Evolutionary conservation across 1,140 invertebrate species (phyloP).

Genomic region (Octopus sinensis): DNA sequence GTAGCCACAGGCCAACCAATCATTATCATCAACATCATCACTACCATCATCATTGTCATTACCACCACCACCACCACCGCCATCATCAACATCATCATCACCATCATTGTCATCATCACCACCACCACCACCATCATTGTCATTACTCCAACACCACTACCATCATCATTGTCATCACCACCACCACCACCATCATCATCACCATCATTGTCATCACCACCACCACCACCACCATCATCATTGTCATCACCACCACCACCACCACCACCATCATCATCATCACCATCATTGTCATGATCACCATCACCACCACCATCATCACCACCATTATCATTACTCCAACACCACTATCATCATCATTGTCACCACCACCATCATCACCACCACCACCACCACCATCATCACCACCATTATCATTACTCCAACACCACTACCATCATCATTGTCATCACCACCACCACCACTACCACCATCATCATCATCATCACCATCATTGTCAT

Average conservation of each 20-base stretch:
- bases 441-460: too few species aligned
- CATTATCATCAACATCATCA: background rate
- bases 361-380: constrained; percentile 29
- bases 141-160: constrained; percentile 1
- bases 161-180: constrained; percentile 18
- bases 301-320: too few species aligned
- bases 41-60: constrained; percentile 20
- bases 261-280: constrained; percentile 28
- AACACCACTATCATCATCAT: too few species aligned
- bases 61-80: constrained; percentile 21
- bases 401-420: too few species aligned
- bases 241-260: constrained; percentile 25
- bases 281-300: too few species aligned
- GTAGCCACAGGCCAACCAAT: background rate
- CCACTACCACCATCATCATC: too few species aligned
- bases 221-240: constrained; percentile 28
- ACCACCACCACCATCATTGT: constrained; percentile 21
- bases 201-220: constrained; percentile 18
- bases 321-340: too few species aligned
- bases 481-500: too few species aligned
- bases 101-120: constrained; percentile 27
- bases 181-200: constrained; percentile 27
- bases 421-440: too few species aligned
- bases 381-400: constrained; percentile 25
- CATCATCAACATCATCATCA: constrained; percentile 24